Evolutionary conservation across 2,888 invertebrate species (phyloP).

Genomic region (Heliconius hortense): DNA sequence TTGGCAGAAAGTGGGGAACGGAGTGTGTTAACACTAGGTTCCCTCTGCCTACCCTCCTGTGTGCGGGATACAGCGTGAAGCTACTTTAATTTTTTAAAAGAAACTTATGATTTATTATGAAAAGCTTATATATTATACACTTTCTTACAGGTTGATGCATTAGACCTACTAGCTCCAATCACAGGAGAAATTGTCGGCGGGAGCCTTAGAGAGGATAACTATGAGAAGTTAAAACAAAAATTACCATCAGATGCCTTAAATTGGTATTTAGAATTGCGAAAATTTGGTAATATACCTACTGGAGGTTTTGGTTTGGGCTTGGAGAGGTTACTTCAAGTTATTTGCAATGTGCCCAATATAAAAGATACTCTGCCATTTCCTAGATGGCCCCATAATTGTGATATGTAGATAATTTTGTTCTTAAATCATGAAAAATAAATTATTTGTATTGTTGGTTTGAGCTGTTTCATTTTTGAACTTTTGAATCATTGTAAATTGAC

Average conservation of each 20-base stretch:
- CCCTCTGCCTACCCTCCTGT: too few species aligned
- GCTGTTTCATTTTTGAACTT: background rate
- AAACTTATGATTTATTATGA: background rate
- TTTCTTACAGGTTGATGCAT: constrained; percentile 85
- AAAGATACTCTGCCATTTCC: constrained; percentile 98
- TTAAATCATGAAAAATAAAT: constrained; percentile 12
- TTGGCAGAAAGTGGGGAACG: too few species aligned
- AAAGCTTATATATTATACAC: background rate
- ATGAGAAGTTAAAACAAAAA: constrained; percentile 83
- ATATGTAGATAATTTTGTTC: constrained; percentile 69
- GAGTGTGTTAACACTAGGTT: too few species aligned
- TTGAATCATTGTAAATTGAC: too few species aligned
- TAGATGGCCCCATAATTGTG: constrained; percentile 94
- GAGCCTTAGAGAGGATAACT: constrained; percentile 93
- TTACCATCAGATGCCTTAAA: constrained; percentile 83
- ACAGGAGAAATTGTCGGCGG: constrained; percentile 98
- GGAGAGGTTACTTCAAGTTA: constrained; percentile 92
- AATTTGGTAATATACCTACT: constrained; percentile 93
- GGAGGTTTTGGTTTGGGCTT: constrained; percentile 98
- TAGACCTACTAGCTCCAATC: constrained; percentile 93
- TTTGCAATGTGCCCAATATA: constrained; percentile 92
- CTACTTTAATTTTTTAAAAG: too few species aligned
- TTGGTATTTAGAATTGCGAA: constrained; percentile 95
- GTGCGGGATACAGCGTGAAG: too few species aligned
- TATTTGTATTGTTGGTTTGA: background rate